A percentile compares a stretch with the other conserved stretches of the same genome.
These are phyloP conservation scores for Pipistrellus nathusii DNA, from an alignment of 2,797 vertebrate genomes.

Conservation along the genomic window DNA sequence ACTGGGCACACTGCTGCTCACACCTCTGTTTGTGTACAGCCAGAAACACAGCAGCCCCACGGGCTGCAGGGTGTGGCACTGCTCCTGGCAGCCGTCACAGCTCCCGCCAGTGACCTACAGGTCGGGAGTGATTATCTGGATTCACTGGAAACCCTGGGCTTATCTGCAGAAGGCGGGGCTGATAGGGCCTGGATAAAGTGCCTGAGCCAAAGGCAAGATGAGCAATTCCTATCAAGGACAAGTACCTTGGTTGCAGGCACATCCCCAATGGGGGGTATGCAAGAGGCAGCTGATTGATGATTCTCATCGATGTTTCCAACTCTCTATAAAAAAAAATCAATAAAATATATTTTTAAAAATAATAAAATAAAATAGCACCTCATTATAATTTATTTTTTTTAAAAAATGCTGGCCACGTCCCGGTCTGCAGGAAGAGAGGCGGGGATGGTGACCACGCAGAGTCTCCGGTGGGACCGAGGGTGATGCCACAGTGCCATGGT, in stretches of 20 bases:
- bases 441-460: accelerated
- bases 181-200: neutral
- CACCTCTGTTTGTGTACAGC: neutral
- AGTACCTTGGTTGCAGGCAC: too few species aligned
- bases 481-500: accelerated
- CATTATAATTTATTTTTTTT: too few species aligned
- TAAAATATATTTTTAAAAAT: too few species aligned
- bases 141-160: neutral
- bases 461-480: neutral
- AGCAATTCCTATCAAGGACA: too few species aligned
- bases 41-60: accelerated
- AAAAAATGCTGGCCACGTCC: too few species aligned
- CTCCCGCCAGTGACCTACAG: neutral
- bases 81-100: neutral
- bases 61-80: neutral
- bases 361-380: too few species aligned
- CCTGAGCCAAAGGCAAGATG: neutral
- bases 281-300: too few species aligned
- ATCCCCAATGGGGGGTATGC: too few species aligned
- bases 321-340: too few species aligned
- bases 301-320: too few species aligned
- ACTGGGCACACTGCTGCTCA: neutral
- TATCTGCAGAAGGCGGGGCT: neutral
- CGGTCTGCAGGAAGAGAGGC: neutral
- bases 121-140: neutral